Base-by-base conservation (phyloP, 2,888 invertebrate genomes). In the Clitarchus hookeri region DNA sequence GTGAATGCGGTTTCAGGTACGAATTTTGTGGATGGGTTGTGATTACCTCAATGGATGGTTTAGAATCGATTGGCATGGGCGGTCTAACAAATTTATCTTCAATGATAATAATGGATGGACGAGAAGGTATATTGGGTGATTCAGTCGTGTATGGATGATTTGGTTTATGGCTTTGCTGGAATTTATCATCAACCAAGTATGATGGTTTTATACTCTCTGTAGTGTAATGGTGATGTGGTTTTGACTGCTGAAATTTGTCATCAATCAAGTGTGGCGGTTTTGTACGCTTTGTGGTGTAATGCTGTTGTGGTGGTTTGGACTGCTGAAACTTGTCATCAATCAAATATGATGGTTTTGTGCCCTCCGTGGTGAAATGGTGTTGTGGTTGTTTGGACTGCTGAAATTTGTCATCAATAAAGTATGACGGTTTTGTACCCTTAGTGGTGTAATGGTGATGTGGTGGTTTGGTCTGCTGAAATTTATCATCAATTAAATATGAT, bases 401-500 rank as follows among this genome's bases (percentile, higher is more conserved):
- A 44, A 13, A 44, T 44, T 78, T 80, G 23, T 84, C 84, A 65
- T 84, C 65, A 65, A 65, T 77, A 25, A 77, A 77, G 6, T 84
- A 77, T n/a, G 44, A 54, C 27, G 84, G 84, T 44, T 77, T 84
- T 36, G 83, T 44, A 16, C 53, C 27, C 12, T 83, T 53, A 19
- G 83, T 26, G 65, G 65, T 65, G n/a, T 65, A 65, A n/a, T 65
- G 65, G 65, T 65, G 65, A 23, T 65, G 12, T 82, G 44, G 13
- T 36, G 82, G 82, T 82, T 82, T 82, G 65, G 65, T 11, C 25
- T 84, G 48, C 44, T 86, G 84, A 48, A 86, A 86, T 8, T 23
- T 27, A n/a, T 84, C 84, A n/a, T 86, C 86, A 48, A 84, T 86
- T 2, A 86, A 53, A 36, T 86, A 84, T 4, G 79, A 27, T 9